phyloP scores from a whole-genome alignment of 2,797 vertebrate species.

The Enteromius unitaeniatus region DNA sequence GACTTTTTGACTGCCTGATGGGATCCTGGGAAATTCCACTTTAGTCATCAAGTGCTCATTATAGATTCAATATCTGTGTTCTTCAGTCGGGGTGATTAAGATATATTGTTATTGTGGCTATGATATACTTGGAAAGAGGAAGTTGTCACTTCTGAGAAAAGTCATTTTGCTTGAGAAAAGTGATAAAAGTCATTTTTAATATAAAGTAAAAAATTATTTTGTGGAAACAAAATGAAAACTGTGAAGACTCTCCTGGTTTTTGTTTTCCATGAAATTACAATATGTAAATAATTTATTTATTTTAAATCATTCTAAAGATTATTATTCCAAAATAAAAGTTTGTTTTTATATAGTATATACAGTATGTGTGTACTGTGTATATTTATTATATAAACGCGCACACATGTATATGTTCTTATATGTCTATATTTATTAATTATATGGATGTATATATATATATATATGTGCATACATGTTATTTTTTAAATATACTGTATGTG shows the following conservation, averaged over 20 bases:
- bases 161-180: neutral
- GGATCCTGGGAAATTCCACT: slow-evolving; percentile 50
- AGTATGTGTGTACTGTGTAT: no score
- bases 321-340: no score
- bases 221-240: neutral
- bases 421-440: no score
- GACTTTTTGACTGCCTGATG: neutral
- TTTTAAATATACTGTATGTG: no score
- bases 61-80: neutral
- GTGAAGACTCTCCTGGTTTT: neutral
- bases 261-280: neutral
- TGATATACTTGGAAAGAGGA: neutral
- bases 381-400: no score
- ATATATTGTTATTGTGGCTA: neutral
- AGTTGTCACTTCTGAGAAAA: slow-evolving; percentile 2
- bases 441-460: no score
- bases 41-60: slow-evolving; percentile 41
- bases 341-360: no score
- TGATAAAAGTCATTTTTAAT: no score
- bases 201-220: no score
- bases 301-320: no score
- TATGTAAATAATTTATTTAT: neutral
- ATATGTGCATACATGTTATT: no score
- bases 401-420: no score
- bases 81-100: slow-evolving; percentile 1